Evolutionary conservation across 2,113 vertebrate genomes (phyloP).

Genomic region (Anoplopoma fimbria): DNA sequence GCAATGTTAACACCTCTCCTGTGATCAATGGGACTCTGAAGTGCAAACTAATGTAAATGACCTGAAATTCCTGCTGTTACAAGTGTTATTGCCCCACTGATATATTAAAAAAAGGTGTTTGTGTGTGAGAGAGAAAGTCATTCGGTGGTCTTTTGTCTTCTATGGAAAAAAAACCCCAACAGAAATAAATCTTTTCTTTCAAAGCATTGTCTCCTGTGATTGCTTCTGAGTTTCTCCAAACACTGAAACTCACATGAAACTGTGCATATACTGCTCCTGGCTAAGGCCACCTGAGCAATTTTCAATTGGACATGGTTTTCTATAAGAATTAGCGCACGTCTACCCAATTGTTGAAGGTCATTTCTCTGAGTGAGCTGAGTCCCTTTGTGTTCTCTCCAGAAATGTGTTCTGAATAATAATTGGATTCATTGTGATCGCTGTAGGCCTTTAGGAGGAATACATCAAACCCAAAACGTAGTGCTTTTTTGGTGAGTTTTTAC

Average conservation of each 20-base stretch:
- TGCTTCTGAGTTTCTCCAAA: conserved; percentile 22
- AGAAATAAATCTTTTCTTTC: conserved; percentile 56
- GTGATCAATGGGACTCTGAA: conserved; percentile 1
- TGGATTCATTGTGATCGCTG: conserved; percentile 2
- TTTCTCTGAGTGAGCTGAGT: conserved; percentile 35
- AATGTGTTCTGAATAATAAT: conserved; percentile 52
- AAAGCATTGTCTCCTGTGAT: conserved; percentile 32
- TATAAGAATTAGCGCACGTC: conserved; percentile 40
- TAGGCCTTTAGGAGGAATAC: conserved; percentile 7
- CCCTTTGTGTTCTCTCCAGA: conserved; percentile 42
- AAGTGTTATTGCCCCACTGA: not conserved
- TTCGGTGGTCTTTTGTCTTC: not conserved
- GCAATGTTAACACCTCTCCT: not conserved
- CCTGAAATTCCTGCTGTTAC: conserved; percentile 8
- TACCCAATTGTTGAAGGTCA: conserved; percentile 30
- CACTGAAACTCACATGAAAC: conserved; percentile 22
- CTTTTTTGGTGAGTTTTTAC: not conserved
- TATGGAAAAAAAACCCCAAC: conserved; percentile 4
- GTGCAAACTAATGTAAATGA: not conserved
- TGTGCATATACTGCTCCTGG: not conserved
- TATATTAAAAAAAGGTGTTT: not conserved
- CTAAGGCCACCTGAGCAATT: conserved; percentile 8
- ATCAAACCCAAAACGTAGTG: not conserved
- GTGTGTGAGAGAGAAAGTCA: not conserved
- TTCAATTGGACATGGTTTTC: conserved; percentile 37